phyloP scores from a whole-genome alignment of 1,140 invertebrate species.

The Hycleus cichorii region DNA sequence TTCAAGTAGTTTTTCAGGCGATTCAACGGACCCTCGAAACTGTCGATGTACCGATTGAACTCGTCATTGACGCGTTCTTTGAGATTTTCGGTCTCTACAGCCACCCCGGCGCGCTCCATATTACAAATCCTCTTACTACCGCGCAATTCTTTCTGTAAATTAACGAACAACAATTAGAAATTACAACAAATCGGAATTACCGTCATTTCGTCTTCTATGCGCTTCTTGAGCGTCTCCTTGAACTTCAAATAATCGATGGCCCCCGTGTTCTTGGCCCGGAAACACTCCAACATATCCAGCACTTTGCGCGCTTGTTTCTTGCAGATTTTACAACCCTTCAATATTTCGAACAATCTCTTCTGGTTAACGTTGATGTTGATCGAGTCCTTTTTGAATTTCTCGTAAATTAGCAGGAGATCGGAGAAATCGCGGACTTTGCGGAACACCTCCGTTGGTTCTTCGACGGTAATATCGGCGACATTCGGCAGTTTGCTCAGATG shows the following conservation, averaged over 20 bases:
- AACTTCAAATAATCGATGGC: conserved; percentile 13
- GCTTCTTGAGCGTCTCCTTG: conserved; percentile 19
- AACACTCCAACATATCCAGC: conserved; percentile 28
- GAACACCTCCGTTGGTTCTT: conserved; percentile 28
- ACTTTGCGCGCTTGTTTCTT: conserved; percentile 26
- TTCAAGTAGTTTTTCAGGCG: background rate
- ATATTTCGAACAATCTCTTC: conserved; percentile 18
- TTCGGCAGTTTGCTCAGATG: conserved; percentile 10
- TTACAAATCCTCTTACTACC: conserved; percentile 23
- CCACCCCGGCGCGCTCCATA: background rate
- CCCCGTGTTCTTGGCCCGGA: conserved; percentile 11
- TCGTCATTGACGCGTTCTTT: conserved; percentile 12
- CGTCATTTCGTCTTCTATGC: conserved; percentile 7
- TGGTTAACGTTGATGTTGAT: conserved; percentile 3
- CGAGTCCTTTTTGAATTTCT: conserved; percentile 8
- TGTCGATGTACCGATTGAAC: conserved; percentile 19
- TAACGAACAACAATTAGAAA: background rate
- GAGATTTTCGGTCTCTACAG: conserved; percentile 6
- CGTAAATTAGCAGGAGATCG: conserved; percentile 20
- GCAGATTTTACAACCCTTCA: conserved; percentile 24
- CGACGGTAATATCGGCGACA: conserved; percentile 30
- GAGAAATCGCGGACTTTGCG: conserved; percentile 29
- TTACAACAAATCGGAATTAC: background rate
- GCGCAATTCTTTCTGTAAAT: conserved; percentile 18
- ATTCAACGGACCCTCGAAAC: conserved; percentile 20